Conservation (phyloP, 1,140 invertebrate genomes). For the Conus betulinus region DNA sequence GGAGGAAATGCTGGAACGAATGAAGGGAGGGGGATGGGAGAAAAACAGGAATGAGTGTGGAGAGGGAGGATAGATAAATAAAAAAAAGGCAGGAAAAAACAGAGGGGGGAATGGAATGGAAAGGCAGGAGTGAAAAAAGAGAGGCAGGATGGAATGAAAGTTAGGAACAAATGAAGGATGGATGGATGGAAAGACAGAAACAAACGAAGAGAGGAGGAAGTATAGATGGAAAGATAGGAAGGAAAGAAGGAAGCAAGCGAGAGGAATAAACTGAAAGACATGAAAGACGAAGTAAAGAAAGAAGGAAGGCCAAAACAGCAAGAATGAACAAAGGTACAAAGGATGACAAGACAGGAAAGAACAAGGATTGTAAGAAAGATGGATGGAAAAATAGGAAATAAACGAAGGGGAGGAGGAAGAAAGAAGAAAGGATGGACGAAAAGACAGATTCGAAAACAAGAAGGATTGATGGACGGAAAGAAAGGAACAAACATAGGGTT, state of each 20-base stretch:
- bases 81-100: no score
- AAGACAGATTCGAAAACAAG: no score
- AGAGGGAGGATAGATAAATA: no score
- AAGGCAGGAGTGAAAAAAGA: background rate
- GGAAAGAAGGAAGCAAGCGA: background rate
- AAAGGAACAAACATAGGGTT: no score
- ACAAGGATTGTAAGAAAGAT: constrained; percentile 20
- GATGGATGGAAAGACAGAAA: constrained; percentile 4
- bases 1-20: no score
- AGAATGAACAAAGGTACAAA: background rate
- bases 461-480: no score
- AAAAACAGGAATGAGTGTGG: no score
- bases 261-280: background rate
- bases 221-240: background rate
- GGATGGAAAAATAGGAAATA: constrained; percentile 15
- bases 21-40: no score
- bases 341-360: constrained; percentile 6
- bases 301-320: background rate
- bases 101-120: background rate
- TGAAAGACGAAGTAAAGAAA: background rate
- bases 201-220: background rate
- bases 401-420: no score
- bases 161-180: background rate
- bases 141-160: background rate
- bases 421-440: no score